Evolutionary conservation across 2,113 vertebrate genomes (phyloP).

Genomic region (Morone chrysops): DNA sequence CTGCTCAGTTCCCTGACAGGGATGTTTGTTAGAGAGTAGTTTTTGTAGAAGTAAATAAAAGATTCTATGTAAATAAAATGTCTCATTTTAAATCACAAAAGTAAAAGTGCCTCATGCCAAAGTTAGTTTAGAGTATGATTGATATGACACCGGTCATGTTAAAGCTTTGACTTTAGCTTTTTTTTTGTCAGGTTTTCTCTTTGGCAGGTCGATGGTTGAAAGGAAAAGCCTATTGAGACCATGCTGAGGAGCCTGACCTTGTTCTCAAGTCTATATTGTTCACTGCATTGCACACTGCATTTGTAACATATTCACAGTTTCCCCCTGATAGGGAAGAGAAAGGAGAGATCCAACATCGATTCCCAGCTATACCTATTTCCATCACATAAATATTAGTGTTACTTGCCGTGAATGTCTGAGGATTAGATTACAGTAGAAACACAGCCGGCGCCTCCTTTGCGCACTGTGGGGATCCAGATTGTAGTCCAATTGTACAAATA

Average conservation of each 20-base stretch:
- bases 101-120: neutral
- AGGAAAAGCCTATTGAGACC: conserved; percentile 52
- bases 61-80: conserved; percentile 47
- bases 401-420: conserved; percentile 55
- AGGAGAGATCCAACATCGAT: conserved; percentile 51
- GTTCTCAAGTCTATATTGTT: conserved; percentile 69
- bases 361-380: conserved; percentile 68
- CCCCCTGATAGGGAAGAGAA: conserved; percentile 41
- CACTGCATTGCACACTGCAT: conserved; percentile 44
- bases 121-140: conserved; percentile 15
- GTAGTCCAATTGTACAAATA: conserved; percentile 76
- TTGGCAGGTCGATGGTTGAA: conserved; percentile 27
- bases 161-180: conserved; percentile 41
- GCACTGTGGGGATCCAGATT: conserved; percentile 70
- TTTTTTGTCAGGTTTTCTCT: neutral
- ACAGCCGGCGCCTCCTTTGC: conserved; percentile 46
- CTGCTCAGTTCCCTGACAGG: conserved; percentile 53
- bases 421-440: conserved; percentile 59
- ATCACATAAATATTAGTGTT: conserved; percentile 74
- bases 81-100: conserved; percentile 34
- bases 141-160: conserved; percentile 21
- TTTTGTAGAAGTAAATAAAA: conserved; percentile 51
- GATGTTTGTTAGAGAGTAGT: conserved; percentile 33
- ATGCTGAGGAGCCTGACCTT: conserved; percentile 60
- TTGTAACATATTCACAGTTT: conserved; percentile 59